Base-by-base conservation (phyloP, 2,113 vertebrate genomes). In the Dendrocopos noguchii region DNA sequence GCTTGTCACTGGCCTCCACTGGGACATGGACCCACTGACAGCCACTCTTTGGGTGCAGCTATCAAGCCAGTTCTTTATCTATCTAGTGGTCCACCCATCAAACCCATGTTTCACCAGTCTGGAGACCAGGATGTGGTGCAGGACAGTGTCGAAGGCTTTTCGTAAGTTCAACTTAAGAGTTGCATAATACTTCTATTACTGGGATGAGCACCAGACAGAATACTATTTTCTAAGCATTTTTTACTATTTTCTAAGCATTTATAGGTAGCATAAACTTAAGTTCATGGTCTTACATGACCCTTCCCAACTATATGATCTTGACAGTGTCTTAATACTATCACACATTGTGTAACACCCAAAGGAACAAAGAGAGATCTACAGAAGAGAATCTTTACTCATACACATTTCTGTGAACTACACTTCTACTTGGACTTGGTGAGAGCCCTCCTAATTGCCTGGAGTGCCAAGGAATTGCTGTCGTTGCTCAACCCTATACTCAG, bases 331-430 rank as follows among this genome's bases (percentile, higher is more conserved):
- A 71, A 63, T 27, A 60, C 28, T 31, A 15, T 12, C 73, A 57
- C 3, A 77, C 9, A 21, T 2, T 3, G 17, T n/a, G 29, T 3
- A 21, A 70, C 21, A 68, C 28, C 36, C 53, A 79, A n/a, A 14
- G 3, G 3, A 20, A 9, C 20, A 1, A 0, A 57, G 4, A 2
- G 4, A 80, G 6, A 46, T 20, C 36, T 53, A 34, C 10, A 21
- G 61, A 79, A 84, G 21, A 42, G 52, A 9, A 5, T 56, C 42
- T 63, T 84, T 68, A 47, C 6, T 65, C 33, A 60, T 22, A n/a
- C 4, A 29, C 8, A 17, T 70, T 63, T 46, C 56, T 12, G 27
- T 0, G 1, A 81, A 53, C 28, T 68, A 65, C 22, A 50, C 22
- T 28, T 17, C 31, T 29, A 29, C 18, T 75, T 67, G 24, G 61